These are phyloP conservation scores for Medauroidea extradentata DNA, from an alignment of 1,140 invertebrate genomes.

Conservation along the genomic window DNA sequence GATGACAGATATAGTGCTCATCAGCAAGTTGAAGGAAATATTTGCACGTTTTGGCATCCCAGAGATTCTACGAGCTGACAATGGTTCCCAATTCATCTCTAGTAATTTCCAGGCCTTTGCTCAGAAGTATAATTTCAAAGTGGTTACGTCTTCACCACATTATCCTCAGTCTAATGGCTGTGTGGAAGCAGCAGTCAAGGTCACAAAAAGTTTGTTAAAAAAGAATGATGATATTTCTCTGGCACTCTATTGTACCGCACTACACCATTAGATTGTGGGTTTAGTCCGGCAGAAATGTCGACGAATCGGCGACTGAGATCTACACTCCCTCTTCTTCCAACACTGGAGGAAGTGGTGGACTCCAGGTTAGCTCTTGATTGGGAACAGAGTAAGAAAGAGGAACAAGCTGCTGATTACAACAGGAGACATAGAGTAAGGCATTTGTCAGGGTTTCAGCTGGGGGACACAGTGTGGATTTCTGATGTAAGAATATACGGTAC, in stretches of 20 bases:
- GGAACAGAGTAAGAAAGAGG: too few relatives aligned
- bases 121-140: conserved; percentile 20
- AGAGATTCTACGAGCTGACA: conserved; percentile 7
- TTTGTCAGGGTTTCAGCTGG: too few relatives aligned
- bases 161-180: too few relatives aligned
- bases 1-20: conserved; percentile 18
- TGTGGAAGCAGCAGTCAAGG: conserved; percentile 18
- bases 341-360: conserved; percentile 7
- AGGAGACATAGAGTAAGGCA: too few relatives aligned
- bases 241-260: conserved; percentile 27
- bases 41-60: conserved; percentile 27
- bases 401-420: too few relatives aligned
- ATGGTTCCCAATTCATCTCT: conserved; percentile 21
- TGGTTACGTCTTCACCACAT: conserved; percentile 26
- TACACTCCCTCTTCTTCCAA: conserved; percentile 18
- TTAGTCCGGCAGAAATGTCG: conserved; percentile 26
- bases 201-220: conserved; percentile 23
- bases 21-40: conserved; percentile 18
- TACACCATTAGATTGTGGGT: conserved; percentile 30
- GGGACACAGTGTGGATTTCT: too few relatives aligned
- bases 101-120: conserved; percentile 22
- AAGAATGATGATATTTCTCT: conserved; percentile 23
- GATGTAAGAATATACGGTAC: too few relatives aligned
- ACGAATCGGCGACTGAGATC: conserved; percentile 22
- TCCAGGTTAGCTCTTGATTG: too few relatives aligned